A percentile compares a stretch with the other conserved stretches of the same genome.
These are phyloP conservation scores for Terrapene triunguis DNA, from an alignment of 2,113 vertebrate species.

Conservation along the genomic window DNA sequence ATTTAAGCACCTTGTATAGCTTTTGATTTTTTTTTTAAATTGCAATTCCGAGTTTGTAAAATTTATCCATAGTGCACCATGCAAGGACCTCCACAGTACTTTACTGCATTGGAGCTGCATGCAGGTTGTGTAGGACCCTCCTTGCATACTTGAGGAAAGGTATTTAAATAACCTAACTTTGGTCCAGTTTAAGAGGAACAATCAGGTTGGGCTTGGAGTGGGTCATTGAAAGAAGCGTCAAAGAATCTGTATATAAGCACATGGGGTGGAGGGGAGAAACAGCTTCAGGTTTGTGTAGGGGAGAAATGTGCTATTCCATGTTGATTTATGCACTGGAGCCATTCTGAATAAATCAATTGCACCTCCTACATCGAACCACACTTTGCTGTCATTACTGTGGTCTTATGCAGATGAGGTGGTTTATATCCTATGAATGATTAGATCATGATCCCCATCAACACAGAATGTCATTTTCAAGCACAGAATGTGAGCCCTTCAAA, in stretches of 20 bases:
- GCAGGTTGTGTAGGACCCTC: background rate
- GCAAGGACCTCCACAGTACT: background rate
- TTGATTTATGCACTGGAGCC: background rate
- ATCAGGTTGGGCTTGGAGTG: background rate
- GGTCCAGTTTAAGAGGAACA: background rate
- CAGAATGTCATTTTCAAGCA: background rate
- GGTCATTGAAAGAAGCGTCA: background rate
- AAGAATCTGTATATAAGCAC: background rate
- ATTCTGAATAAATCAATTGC: background rate
- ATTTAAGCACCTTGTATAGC: background rate
- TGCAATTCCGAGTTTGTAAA: background rate
- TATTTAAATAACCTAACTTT: background rate
- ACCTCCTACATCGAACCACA: background rate
- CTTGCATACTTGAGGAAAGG: background rate
- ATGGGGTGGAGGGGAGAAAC: rapidly evolving
- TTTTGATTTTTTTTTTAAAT: constrained; percentile 17
- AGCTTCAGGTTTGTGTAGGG: background rate
- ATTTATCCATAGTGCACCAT: too few relatives aligned
- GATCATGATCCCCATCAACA: background rate
- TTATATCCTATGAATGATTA: background rate
- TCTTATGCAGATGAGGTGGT: background rate
- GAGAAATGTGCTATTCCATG: background rate
- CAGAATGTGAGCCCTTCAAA: background rate
- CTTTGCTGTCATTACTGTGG: background rate
- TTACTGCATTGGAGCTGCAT: background rate